Evolutionary conservation across 2,888 invertebrate genomes (phyloP), one percentile per base, ranked within the genome.

Genomic region (Steinernema hermaphroditum): DNA sequence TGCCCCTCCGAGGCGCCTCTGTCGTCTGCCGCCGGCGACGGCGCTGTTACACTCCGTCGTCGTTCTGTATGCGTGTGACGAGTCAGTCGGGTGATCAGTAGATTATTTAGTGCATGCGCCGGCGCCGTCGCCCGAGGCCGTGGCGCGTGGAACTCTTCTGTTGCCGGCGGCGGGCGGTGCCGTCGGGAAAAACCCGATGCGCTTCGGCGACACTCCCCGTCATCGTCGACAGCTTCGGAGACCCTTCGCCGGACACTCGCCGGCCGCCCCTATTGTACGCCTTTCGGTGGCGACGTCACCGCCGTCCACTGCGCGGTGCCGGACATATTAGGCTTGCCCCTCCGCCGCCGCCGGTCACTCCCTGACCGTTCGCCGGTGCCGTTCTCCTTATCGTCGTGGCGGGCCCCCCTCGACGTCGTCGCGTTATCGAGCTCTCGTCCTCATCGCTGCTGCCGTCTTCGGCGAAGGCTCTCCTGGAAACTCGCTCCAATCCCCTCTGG

Each of bases 31-130:
- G 62, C 62, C 29, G 62, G 16, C 62, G 62, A 62, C 62, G 62
- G 62, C 62, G 29, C 29, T 62, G 62, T 62, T 62, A 62, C 62
- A 62, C 62, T 62, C n/a, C n/a, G n/a, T n/a, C n/a, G n/a, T 62
- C 27, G 54, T 24, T 24, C 62, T 62, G 62, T 29, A 14, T 62
- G 62, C 62, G 62, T 62, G 62, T 62, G 62, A 62, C 62, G 9
- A 62, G 62, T 62, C 62, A 32, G 62, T 62, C 62, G 62, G 62
- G 62, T 62, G 62, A 62, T 62, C 62, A n/a, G 27, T 32, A 32
- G 62, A 62, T 62, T 62, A 37, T 37, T 37, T 37, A 62, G 62
- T 62, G 62, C 62, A 34, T 34, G 12, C 16, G 32, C 62, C 32
- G 62, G 62, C 62, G 62, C 62, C 62, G 22, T 9, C 46, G 9